phyloP scores from a whole-genome alignment of 2,797 vertebrate species.

The Eutrigla gurnardus region DNA sequence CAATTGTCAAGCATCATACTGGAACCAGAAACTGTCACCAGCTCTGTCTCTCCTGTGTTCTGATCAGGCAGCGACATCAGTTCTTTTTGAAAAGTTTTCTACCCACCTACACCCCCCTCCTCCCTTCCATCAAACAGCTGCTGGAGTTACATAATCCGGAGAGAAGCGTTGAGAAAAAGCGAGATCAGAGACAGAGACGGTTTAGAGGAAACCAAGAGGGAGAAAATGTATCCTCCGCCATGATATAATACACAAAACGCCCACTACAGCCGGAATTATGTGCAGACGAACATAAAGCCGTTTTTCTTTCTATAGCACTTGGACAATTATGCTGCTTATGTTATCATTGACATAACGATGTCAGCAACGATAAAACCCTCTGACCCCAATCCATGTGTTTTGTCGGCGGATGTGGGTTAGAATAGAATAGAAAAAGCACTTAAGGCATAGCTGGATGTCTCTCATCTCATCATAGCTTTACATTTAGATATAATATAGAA shows the following conservation, averaged over 20 bases:
- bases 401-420: constrained; percentile 23
- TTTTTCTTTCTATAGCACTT: constrained; percentile 6
- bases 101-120: constrained; percentile 24
- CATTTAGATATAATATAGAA: not conserved
- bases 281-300: not conserved
- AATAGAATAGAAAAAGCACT: constrained; percentile 27
- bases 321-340: constrained; percentile 1
- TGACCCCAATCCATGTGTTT: constrained; percentile 31
- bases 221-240: constrained; percentile 32
- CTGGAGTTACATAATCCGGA: constrained; percentile 77
- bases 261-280: constrained; percentile 14
- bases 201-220: constrained; percentile 34
- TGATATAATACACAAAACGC: constrained; percentile 35
- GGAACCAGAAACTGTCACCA: constrained; percentile 58
- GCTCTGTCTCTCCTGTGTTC: constrained; percentile 50
- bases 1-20: constrained; percentile 48
- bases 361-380: not conserved
- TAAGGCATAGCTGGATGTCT: constrained; percentile 21
- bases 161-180: constrained; percentile 44
- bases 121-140: constrained; percentile 74
- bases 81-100: constrained; percentile 79
- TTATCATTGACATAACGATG: constrained; percentile 7
- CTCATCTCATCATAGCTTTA: not conserved
- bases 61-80: constrained; percentile 68
- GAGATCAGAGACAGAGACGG: constrained; percentile 44